Evolutionary conservation across 2,113 vertebrate genomes (phyloP).

Genomic region (Hymenochirus boettgeri): DNA sequence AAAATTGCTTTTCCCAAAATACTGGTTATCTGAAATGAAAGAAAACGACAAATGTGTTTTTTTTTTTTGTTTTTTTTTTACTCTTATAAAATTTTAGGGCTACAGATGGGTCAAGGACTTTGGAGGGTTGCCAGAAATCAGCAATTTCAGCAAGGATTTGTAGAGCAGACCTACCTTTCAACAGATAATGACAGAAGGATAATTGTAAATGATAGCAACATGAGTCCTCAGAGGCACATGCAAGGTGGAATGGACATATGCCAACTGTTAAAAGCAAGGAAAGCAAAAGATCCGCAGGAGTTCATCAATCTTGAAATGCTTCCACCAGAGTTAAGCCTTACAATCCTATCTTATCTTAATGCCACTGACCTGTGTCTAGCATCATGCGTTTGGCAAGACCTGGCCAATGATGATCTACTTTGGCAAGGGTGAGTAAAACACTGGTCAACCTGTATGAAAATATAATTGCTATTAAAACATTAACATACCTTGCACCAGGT

Average conservation of each 20-base stretch:
- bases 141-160: slow-evolving; percentile 85
- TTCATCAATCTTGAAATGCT: slow-evolving; percentile 96
- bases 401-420: slow-evolving; percentile 91
- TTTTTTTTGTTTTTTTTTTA: slow-evolving; percentile 27
- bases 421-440: slow-evolving; percentile 88
- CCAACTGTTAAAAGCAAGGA: slow-evolving; percentile 81
- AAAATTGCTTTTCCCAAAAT: no score
- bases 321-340: slow-evolving; percentile 93
- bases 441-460: no score
- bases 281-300: slow-evolving; percentile 79
- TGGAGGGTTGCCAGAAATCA: slow-evolving; percentile 96
- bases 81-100: slow-evolving; percentile 59
- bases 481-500: no score
- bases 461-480: no score
- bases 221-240: slow-evolving; percentile 68
- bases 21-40: no score
- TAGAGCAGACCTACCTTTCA: slow-evolving; percentile 65
- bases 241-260: slow-evolving; percentile 85
- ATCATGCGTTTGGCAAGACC: slow-evolving; percentile 94
- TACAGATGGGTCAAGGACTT: slow-evolving; percentile 95
- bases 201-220: slow-evolving; percentile 51
- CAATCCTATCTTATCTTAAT: slow-evolving; percentile 96
- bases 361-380: slow-evolving; percentile 96
- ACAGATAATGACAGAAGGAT: slow-evolving; percentile 68
- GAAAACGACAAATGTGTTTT: neutral